Evolutionary conservation across 1,140 invertebrate genomes (phyloP), one percentile per base, ranked within the genome.

Genomic region (Neodiprion pinetum): DNA sequence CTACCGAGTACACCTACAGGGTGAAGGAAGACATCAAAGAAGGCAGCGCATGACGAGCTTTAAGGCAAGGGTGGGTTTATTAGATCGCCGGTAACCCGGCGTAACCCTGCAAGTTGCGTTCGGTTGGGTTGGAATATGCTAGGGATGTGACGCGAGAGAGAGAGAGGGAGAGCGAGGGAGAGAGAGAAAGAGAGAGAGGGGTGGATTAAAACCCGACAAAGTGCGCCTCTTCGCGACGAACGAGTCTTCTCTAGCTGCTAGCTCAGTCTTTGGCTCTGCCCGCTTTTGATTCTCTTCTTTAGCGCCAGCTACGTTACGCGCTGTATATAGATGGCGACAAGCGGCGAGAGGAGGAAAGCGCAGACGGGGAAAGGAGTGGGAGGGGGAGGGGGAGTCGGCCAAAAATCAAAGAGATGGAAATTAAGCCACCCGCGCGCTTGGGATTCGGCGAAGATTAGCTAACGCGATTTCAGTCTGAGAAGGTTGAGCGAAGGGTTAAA

Each of bases 361-460:
- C 11, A 17, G n/a, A 17, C 53, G 11, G 49, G 40, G n/a, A 49
- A 73, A 12, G 48, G 47, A 53, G 47, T 17, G n/a, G 28, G n/a
- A 65, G 68, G 67, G 74, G 74, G 76, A 76, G 74, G 53, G 53
- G 53, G 53, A 5, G 11, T 61, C 53, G 73, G 79, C 80, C 84
- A 86, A 85, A 86, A 86, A 86, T 86, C 85, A 86, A 86, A 84
- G 83, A 80, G 80, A 85, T 85, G 85, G 79, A 86, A 82, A 86
- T 86, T 85, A 84, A 80, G 79, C 78, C 76, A 71, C 67, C 67
- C 67, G 11, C 68, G 21, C 67, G 48, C 68, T 70, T 48, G 50
- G 17, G 67, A 40, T 74, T 53, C 72, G 67, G 67, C 53, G 49
- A 77, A 80, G 80, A 79, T 82, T 82, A 78, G 79, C 79, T 83